Evolutionary conservation across 2,888 invertebrate species (phyloP).

Genomic region (Drosophila quinaria): DNA sequence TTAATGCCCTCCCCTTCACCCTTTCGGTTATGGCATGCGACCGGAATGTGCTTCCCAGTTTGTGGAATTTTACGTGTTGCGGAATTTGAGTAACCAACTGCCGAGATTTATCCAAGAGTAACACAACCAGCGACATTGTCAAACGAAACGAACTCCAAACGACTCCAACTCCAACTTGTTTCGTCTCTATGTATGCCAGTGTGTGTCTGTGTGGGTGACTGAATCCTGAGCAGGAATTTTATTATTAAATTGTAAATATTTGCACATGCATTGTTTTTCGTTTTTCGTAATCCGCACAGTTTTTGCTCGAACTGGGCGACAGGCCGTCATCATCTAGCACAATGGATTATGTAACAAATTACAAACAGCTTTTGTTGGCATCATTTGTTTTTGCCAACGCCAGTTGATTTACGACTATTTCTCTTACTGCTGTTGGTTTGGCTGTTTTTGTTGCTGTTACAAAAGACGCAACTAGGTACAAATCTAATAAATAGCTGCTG

Average conservation of each 20-base stretch:
- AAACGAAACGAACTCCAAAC: slow-evolving; percentile 15
- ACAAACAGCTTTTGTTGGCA: slow-evolving; percentile 49
- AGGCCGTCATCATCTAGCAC: slow-evolving; percentile 36
- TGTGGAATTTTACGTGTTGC: slow-evolving; percentile 71
- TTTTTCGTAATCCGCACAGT: not conserved
- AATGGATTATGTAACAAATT: slow-evolving; percentile 52
- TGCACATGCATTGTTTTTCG: slow-evolving; percentile 52
- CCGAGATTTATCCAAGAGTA: slow-evolving; percentile 55
- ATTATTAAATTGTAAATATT: slow-evolving; percentile 70
- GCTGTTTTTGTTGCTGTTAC: not conserved
- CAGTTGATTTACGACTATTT: slow-evolving; percentile 41
- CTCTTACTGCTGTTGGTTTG: not conserved
- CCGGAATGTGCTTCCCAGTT: slow-evolving; percentile 49
- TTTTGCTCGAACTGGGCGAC: slow-evolving; percentile 19
- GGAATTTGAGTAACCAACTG: slow-evolving; percentile 67
- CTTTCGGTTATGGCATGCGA: slow-evolving; percentile 55
- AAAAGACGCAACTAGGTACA: slow-evolving; percentile 18
- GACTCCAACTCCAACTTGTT: slow-evolving; percentile 42
- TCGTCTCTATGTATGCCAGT: not conserved
- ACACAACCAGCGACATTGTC: slow-evolving; percentile 31
- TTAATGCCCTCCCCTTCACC: not conserved
- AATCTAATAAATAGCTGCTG: slow-evolving; percentile 55
- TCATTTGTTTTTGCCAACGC: slow-evolving; percentile 42
- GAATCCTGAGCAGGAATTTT: slow-evolving; percentile 57
- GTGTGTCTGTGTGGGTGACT: slow-evolving; percentile 3